A percentile compares a stretch with the other conserved stretches of the same genome.
These are phyloP conservation scores for Oegoconia quadripuncta DNA, from an alignment of 2,888 invertebrate species.

Conservation along the genomic window DNA sequence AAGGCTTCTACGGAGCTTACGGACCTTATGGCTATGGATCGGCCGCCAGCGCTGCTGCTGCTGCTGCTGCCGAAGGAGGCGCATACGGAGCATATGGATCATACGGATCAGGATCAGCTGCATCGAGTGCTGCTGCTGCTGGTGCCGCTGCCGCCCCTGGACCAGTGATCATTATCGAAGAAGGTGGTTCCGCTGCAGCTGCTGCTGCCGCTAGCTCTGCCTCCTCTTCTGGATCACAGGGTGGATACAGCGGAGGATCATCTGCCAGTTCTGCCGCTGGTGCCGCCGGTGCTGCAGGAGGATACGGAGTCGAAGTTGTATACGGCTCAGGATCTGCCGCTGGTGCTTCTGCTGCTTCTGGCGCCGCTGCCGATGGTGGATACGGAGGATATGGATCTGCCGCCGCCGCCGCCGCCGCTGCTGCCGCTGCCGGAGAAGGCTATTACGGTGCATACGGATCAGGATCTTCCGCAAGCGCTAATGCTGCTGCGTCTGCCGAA, in stretches of 20 bases:
- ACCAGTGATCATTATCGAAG: background rate
- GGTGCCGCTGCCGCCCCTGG: slow-evolving; percentile 2
- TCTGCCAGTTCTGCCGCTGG: background rate
- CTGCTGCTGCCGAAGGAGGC: background rate
- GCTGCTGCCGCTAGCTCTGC: background rate
- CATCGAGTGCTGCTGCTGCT: background rate
- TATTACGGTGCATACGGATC: too few relatives aligned
- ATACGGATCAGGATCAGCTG: background rate
- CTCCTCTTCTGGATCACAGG: slow-evolving; percentile 6
- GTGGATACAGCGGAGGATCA: slow-evolving; percentile 6
- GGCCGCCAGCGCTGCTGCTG: slow-evolving; percentile 5
- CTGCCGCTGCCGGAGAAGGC: too few relatives aligned
- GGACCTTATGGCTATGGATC: slow-evolving; percentile 2
- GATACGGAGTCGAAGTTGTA: background rate
- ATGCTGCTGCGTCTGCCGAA: too few relatives aligned
- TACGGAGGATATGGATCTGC: slow-evolving; percentile 2
- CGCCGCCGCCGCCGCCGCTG: slow-evolving; percentile 7
- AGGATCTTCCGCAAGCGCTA: too few relatives aligned
- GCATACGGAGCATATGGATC: slow-evolving; percentile 6
- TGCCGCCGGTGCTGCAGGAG: background rate
- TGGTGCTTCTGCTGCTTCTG: background rate
- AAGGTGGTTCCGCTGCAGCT: background rate
- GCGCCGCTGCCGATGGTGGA: too few relatives aligned
- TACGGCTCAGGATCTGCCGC: background rate
- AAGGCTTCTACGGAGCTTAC: slow-evolving; percentile 4